Evolutionary conservation across 2,797 vertebrate species (phyloP), one percentile per base, ranked within the genome.

Genomic region (Spheniscus humboldti): DNA sequence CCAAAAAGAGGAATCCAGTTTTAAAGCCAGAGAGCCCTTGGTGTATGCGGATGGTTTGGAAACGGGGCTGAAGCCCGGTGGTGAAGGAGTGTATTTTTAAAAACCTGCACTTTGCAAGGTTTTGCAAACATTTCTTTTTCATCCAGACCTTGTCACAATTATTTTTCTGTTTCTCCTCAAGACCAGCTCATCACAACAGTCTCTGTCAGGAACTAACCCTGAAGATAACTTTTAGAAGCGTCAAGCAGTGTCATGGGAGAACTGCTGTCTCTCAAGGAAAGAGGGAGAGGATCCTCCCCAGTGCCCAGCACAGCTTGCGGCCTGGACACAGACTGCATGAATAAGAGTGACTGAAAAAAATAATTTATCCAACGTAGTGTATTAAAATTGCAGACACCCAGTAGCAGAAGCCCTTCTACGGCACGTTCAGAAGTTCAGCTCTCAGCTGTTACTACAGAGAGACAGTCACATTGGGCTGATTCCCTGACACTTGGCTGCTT

Each of bases 341-440:
- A 6, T n/a, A 45, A 31, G 4, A 37, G 27, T 16, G 19, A 56
- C 24, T 27, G 18, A 50, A 62, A 59, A 57, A 39, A 39, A 6
- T 19, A 25, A 25, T 20, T 23, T 18, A n/a, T 14, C 28, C 15
- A 37, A 37, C 0, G 1, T 1, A 9, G 18, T 24, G 35, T 24
- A 30, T 39, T 69, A 52, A 30, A 75, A 39, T 8, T 14, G 63
- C 37, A 67, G 69, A 35, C 43, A 41, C 16, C 2, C 30, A 59
- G 28, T 3, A 59, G 39, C 47, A 57, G 64, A 76, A 81, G 45
- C 3, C 33, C 39, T 53, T 35, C 43, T 35, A 16, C 0, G 0
- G 23, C 2, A 0, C 0, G 1, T 9, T n/a, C 30, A 57, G 28
- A 63, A 91, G 74, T 18, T 67, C 69, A 57, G 27, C 37, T 37